A percentile compares a stretch with the other conserved stretches of the same genome.
Conservation (phyloP, 2,113 vertebrate species). For the Pelecanoides urinatrix region DNA sequence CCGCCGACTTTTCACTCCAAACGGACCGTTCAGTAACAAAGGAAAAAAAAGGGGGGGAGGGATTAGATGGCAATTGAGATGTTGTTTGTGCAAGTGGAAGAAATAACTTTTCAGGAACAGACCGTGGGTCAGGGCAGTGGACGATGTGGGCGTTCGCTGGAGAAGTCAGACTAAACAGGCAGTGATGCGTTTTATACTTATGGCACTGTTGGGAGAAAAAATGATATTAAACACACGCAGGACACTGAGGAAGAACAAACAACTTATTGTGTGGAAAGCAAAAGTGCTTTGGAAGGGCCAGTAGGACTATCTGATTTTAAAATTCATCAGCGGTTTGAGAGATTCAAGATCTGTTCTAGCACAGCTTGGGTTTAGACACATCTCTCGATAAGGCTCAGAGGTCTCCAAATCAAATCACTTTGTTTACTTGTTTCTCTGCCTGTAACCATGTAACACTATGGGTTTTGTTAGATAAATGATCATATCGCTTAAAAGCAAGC, state of each 20-base stretch:
- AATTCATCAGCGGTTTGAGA: constrained; percentile 4
- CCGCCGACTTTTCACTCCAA: neutral
- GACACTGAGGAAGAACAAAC: constrained; percentile 59
- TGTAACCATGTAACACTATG: neutral
- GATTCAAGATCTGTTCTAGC: neutral
- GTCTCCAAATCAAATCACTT: constrained; percentile 16
- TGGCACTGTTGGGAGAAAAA: constrained; percentile 66
- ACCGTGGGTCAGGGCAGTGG: constrained; percentile 42
- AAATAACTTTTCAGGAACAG: constrained; percentile 67
- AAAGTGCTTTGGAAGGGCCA: neutral
- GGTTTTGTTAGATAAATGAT: neutral
- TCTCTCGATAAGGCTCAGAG: constrained; percentile 10
- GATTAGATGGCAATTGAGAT: constrained; percentile 21
- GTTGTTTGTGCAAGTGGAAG: constrained; percentile 63
- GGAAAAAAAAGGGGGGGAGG: neutral
- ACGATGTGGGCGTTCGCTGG: constrained; percentile 62
- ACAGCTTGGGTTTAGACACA: neutral
- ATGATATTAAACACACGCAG: constrained; percentile 60
- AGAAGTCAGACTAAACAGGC: constrained; percentile 73
- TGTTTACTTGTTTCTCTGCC: neutral
- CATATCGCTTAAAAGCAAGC: neutral
- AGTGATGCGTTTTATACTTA: constrained; percentile 61
- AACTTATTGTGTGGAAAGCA: constrained; percentile 62
- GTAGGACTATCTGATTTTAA: neutral
- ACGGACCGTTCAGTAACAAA: neutral